Percentiles rank a stretch among this genome's conserved stretches.
phyloP scores from a whole-genome alignment of 2,797 vertebrate genomes.

The Chaenodraco wilsoni region DNA sequence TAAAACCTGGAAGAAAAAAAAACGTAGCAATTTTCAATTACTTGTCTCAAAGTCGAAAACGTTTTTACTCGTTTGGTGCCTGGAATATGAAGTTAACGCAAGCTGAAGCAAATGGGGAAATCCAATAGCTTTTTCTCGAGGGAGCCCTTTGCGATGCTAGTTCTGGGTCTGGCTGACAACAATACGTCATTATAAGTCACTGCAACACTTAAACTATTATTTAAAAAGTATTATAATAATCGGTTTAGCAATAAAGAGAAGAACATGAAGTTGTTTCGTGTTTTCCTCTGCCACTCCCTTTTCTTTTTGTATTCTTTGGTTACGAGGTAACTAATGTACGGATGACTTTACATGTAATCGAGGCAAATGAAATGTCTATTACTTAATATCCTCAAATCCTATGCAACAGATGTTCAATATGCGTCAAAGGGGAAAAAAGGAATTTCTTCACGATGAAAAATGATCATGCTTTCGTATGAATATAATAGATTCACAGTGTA shows the following conservation, averaged over 20 bases:
- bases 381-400: background rate
- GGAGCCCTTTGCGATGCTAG: too few species aligned
- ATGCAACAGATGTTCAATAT: background rate
- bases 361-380: background rate
- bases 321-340: background rate
- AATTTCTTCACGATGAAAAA: background rate
- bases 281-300: background rate
- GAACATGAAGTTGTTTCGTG: background rate
- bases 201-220: background rate
- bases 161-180: too few species aligned
- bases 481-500: constrained; percentile 17
- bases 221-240: background rate
- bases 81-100: too few species aligned
- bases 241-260: constrained; percentile 2
- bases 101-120: too few species aligned
- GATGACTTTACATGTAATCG: background rate
- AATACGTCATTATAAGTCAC: too few species aligned
- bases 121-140: too few species aligned
- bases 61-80: too few species aligned
- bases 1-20: too few species aligned
- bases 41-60: too few species aligned
- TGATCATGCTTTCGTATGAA: constrained; percentile 3
- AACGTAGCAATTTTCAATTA: too few species aligned
- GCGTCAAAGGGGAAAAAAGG: background rate
- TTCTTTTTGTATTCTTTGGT: background rate